Evolutionary conservation across 2,797 vertebrate species (phyloP).

Genomic region (Neomorphus geoffroyi): DNA sequence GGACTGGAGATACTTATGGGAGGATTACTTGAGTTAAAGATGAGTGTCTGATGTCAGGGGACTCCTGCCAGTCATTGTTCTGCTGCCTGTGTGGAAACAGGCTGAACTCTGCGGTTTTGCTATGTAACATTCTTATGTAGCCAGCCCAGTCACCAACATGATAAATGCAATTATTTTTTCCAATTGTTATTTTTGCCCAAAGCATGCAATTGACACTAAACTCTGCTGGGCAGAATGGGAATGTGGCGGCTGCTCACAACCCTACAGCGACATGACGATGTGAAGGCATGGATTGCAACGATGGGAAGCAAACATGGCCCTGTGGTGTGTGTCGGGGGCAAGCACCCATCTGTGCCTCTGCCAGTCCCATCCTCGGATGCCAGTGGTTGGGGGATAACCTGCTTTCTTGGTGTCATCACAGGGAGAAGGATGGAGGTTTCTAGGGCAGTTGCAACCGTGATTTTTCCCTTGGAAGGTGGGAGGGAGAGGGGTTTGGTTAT

Average conservation of each 20-base stretch:
- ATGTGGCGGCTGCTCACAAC: neutral
- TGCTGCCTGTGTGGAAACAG: slow-evolving; percentile 60
- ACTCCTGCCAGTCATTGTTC: slow-evolving; percentile 69
- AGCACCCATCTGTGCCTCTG: rapidly evolving
- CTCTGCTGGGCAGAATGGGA: slow-evolving; percentile 47
- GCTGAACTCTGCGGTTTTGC: slow-evolving; percentile 62
- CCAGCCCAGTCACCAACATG: slow-evolving; percentile 39
- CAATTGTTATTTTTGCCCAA: slow-evolving; percentile 68
- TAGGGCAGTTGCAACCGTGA: neutral
- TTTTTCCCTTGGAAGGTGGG: slow-evolving; percentile 2
- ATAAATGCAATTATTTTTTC: slow-evolving; percentile 69
- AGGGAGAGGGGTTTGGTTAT: neutral
- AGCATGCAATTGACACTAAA: slow-evolving; percentile 62
- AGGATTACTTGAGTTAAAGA: slow-evolving; percentile 35
- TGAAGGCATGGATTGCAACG: neutral
- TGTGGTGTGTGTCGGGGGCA: rapidly evolving
- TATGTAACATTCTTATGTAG: slow-evolving; percentile 67
- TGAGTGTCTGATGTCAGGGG: slow-evolving; percentile 35
- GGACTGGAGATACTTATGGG: neutral
- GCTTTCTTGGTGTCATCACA: neutral
- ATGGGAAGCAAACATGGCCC: neutral
- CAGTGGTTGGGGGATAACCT: rapidly evolving
- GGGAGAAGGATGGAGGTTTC: neutral
- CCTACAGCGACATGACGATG: neutral
- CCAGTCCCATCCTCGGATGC: neutral